These are phyloP conservation scores for Elymnias hypermnestra DNA, from an alignment of 1,140 invertebrate genomes.

Conservation along the genomic window DNA sequence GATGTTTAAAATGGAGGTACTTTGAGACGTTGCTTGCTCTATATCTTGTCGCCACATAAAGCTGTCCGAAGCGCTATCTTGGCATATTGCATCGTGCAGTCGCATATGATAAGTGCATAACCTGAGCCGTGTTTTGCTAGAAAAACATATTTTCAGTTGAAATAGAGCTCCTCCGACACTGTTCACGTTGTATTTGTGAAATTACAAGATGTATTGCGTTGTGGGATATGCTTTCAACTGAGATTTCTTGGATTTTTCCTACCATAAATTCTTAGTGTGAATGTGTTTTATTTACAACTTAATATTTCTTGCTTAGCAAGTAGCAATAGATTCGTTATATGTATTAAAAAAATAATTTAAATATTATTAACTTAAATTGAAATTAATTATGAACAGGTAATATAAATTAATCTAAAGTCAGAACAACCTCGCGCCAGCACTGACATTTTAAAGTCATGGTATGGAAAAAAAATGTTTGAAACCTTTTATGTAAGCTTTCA, in stretches of 20 bases:
- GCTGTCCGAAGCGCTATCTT: conserved; percentile 40
- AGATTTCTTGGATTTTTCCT: conserved; percentile 3
- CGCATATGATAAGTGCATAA: conserved; percentile 50
- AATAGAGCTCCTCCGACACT: conserved; percentile 5
- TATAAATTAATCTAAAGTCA: too few species aligned
- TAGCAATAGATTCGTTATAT: too few species aligned
- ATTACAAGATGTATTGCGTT: conserved; percentile 15
- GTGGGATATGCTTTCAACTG: conserved; percentile 5
- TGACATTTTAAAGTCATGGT: too few species aligned
- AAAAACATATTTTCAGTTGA: conserved; percentile 39
- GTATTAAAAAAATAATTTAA: too few species aligned
- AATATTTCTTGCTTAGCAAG: too few species aligned
- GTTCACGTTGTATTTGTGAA: conserved; percentile 13
- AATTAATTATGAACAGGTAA: too few species aligned
- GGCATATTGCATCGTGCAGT: conserved; percentile 41
- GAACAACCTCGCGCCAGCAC: too few species aligned
- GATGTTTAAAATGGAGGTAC: not conserved
- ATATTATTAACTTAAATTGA: too few species aligned
- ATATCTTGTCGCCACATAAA: conserved; percentile 35
- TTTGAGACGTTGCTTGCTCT: conserved; percentile 6
- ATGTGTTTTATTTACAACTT: too few species aligned
- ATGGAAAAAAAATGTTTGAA: too few species aligned
- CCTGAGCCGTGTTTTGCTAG: conserved; percentile 28
- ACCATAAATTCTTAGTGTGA: not conserved
- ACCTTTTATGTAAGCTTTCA: too few species aligned